These are phyloP conservation scores for Platysternon megacephalum DNA, from an alignment of 2,113 vertebrate species.

Conservation along the genomic window DNA sequence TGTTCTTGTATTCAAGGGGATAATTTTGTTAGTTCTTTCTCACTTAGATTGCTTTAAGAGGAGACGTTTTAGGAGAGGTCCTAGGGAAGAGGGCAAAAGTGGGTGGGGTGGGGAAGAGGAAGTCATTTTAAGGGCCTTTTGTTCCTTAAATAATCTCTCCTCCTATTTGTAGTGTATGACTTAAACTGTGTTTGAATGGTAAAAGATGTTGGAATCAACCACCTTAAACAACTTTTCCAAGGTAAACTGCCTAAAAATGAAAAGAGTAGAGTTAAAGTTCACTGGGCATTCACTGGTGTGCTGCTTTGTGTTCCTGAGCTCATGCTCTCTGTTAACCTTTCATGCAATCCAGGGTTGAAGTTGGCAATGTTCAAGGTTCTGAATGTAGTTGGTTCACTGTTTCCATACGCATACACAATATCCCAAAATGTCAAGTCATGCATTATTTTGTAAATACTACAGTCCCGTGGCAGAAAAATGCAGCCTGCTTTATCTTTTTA, in stretches of 20 bases:
- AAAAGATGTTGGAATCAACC: background rate
- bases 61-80: background rate
- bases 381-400: background rate
- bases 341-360: background rate
- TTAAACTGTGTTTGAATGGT: background rate
- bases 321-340: background rate
- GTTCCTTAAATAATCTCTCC: background rate
- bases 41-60: background rate
- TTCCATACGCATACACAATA: rapidly evolving
- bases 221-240: rapidly evolving
- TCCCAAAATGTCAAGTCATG: background rate
- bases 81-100: background rate
- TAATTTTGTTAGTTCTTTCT: background rate
- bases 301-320: background rate
- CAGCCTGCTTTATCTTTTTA: background rate
- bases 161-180: background rate
- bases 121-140: rapidly evolving
- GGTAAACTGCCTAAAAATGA: too few relatives aligned
- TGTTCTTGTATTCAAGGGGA: too few relatives aligned
- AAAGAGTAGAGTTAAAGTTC: background rate
- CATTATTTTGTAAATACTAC: background rate
- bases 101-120: background rate
- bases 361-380: background rate
- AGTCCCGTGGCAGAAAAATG: background rate
- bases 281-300: rapidly evolving